Evolutionary conservation across 2,797 vertebrate species (phyloP).

Genomic region (Momotus momota): DNA sequence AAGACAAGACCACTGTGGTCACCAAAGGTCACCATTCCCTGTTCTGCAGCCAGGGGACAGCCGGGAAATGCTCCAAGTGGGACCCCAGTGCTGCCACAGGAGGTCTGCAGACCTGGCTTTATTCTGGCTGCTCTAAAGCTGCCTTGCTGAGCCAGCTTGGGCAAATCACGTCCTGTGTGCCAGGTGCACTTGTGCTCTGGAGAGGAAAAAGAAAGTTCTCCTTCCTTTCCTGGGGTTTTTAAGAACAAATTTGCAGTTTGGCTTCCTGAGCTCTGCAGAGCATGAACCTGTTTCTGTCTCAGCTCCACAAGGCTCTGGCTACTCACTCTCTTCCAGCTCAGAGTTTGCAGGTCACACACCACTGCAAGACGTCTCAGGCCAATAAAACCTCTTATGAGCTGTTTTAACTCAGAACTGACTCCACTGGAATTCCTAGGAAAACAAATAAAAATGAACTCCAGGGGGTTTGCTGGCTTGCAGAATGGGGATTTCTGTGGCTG

Average conservation of each 20-base stretch:
- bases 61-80: background rate
- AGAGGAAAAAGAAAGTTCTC: background rate
- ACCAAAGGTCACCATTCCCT: background rate
- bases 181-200: background rate
- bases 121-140: too few relatives aligned
- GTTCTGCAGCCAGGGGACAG: background rate
- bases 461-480: background rate
- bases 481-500: background rate
- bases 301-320: fast-evolving
- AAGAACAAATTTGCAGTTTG: background rate
- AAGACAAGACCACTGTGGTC: fast-evolving
- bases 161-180: background rate
- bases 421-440: background rate
- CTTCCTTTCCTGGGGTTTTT: background rate
- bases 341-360: background rate
- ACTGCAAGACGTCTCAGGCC: background rate
- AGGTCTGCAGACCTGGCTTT: background rate
- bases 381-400: background rate
- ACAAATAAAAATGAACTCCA: background rate
- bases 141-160: background rate
- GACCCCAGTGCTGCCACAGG: fast-evolving
- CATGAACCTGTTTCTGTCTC: background rate
- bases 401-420: background rate
- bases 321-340: background rate
- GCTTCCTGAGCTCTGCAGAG: background rate